Conservation (phyloP, 2,888 invertebrate species). For the Tubulanus polymorphus region DNA sequence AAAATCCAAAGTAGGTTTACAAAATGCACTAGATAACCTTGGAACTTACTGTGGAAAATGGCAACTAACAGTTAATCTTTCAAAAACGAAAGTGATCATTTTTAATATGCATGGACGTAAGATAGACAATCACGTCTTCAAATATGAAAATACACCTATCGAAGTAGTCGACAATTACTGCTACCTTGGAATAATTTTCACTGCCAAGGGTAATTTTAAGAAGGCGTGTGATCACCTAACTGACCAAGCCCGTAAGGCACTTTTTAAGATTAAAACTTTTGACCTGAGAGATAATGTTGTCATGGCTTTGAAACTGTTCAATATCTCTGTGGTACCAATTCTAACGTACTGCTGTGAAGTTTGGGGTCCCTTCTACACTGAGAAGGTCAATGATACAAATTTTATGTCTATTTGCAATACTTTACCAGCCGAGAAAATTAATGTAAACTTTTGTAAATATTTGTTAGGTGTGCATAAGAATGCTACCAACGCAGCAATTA, state of each 20-base stretch:
- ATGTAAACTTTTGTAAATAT: too few relatives aligned
- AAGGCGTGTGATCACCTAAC: neutral
- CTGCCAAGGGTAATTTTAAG: neutral
- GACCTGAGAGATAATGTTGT: neutral
- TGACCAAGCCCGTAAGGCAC: neutral
- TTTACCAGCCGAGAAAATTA: too few relatives aligned
- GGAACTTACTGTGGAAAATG: neutral
- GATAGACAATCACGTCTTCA: neutral
- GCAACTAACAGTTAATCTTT: neutral
- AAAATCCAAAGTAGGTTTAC: neutral
- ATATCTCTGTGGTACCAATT: neutral
- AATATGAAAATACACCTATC: neutral
- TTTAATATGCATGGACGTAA: neutral
- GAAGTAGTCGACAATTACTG: neutral
- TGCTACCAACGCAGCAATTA: too few relatives aligned
- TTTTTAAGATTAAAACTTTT: neutral
- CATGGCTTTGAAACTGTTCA: neutral
- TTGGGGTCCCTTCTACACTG: neutral
- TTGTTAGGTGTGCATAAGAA: too few relatives aligned
- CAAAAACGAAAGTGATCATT: neutral
- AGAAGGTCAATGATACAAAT: too few relatives aligned
- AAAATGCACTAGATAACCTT: neutral
- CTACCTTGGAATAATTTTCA: neutral
- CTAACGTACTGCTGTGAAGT: neutral
- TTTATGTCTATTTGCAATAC: too few relatives aligned